Percentiles rank a stretch among this genome's conserved stretches.
These are phyloP conservation scores for Cetonia aurata DNA, from an alignment of 2,888 invertebrate genomes.

Conservation along the genomic window DNA sequence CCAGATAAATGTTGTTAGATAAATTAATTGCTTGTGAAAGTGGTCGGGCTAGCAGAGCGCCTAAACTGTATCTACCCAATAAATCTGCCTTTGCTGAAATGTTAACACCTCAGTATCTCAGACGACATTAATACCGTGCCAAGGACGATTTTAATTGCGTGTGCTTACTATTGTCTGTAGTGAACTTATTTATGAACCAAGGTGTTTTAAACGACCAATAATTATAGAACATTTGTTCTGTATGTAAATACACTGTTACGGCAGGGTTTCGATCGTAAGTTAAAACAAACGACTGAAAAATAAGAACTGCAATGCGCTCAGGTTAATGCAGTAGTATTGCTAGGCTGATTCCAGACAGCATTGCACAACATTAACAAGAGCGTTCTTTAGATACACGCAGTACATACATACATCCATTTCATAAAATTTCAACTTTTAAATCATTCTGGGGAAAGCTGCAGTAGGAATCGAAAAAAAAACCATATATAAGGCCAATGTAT, in stretches of 20 bases:
- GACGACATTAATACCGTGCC: constrained; percentile 42
- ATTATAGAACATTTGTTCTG: constrained; percentile 44
- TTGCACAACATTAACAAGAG: too few species aligned
- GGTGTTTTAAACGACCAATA: constrained; percentile 43
- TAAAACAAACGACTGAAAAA: constrained; percentile 5
- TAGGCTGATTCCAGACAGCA: too few species aligned
- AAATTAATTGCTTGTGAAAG: constrained; percentile 43
- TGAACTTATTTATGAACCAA: constrained; percentile 39
- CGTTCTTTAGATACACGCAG: too few species aligned
- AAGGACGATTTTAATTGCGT: constrained; percentile 44
- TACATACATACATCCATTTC: too few species aligned
- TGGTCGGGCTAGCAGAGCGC: constrained; percentile 9
- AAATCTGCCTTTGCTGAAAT: constrained; percentile 25
- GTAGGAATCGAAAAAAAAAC: too few species aligned
- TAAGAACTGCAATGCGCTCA: too few species aligned
- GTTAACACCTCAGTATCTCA: constrained; percentile 38
- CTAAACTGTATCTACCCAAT: constrained; percentile 23
- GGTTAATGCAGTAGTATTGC: too few species aligned
- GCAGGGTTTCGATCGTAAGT: constrained; percentile 3
- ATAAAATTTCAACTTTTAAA: too few species aligned
- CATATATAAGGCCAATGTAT: too few species aligned
- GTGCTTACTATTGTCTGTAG: constrained; percentile 39
- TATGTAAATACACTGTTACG: constrained; percentile 30
- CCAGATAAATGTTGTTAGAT: constrained; percentile 38
- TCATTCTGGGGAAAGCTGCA: too few species aligned